Percentiles rank a stretch among this genome's conserved stretches.
phyloP scores from a whole-genome alignment of 2,888 invertebrate species.

The Drosophila histrio region DNA sequence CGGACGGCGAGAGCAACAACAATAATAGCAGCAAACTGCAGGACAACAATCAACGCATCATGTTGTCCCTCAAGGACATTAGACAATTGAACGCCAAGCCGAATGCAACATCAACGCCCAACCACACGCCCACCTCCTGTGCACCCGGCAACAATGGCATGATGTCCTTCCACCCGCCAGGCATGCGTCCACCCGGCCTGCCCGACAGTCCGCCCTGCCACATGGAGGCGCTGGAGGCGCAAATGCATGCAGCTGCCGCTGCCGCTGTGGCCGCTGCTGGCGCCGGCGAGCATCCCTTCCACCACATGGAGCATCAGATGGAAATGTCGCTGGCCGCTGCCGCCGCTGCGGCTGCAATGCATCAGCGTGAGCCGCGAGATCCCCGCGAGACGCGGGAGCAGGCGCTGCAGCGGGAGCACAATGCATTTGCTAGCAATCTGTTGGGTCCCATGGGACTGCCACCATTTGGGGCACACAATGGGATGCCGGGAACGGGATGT shows the following conservation, averaged over 20 bases:
- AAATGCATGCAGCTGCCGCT: constrained; percentile 83
- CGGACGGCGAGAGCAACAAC: constrained; percentile 67
- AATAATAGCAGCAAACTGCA: constrained; percentile 79
- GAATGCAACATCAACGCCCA: constrained; percentile 73
- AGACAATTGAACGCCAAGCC: constrained; percentile 83
- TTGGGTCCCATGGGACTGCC: constrained; percentile 83
- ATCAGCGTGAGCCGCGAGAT: constrained; percentile 79
- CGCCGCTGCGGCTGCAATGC: constrained; percentile 83
- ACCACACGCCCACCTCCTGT: constrained; percentile 58
- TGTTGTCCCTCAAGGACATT: constrained; percentile 84
- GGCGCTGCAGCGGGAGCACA: constrained; percentile 79
- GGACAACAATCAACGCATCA: constrained; percentile 83
- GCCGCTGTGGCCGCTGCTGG: constrained; percentile 79
- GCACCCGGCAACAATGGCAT: constrained; percentile 57
- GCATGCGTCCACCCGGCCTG: constrained; percentile 69
- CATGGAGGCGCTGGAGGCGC: constrained; percentile 82
- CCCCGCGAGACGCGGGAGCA: constrained; percentile 71
- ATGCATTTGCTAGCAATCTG: constrained; percentile 81
- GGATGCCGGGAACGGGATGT: constrained; percentile 44
- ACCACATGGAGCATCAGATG: constrained; percentile 84
- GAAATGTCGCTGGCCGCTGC: constrained; percentile 84
- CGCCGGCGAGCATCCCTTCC: constrained; percentile 81
- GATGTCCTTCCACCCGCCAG: constrained; percentile 74
- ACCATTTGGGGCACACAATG: constrained; percentile 65
- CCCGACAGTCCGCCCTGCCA: constrained; percentile 81